These are phyloP conservation scores for Lates japonicus DNA, from an alignment of 2,797 vertebrate species.

Conservation along the genomic window DNA sequence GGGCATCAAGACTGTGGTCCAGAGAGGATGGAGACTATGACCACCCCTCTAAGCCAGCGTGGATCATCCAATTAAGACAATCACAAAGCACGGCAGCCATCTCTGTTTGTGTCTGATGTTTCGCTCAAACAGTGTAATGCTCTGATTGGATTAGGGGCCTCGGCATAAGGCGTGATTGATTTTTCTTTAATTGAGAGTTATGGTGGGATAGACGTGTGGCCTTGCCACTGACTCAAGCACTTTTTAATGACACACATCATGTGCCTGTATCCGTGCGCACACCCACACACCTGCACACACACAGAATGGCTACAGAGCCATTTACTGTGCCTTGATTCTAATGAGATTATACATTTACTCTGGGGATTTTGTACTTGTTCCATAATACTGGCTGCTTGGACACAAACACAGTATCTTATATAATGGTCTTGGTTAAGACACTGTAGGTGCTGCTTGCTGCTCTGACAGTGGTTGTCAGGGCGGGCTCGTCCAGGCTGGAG, in stretches of 20 bases:
- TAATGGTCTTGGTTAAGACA: slow-evolving; percentile 36
- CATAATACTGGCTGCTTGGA: slow-evolving; percentile 33
- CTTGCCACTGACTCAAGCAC: slow-evolving; percentile 13
- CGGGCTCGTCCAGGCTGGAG: slow-evolving; percentile 59
- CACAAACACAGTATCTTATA: slow-evolving; percentile 29
- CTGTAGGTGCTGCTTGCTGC: slow-evolving; percentile 40
- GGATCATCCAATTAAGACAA: slow-evolving; percentile 72
- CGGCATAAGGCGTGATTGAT: slow-evolving; percentile 52
- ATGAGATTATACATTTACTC: slow-evolving; percentile 28
- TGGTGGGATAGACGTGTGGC: slow-evolving; percentile 23
- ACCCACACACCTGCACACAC: slow-evolving; percentile 1
- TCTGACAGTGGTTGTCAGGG: slow-evolving; percentile 45
- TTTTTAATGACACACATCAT: slow-evolving; percentile 32
- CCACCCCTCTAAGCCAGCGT: slow-evolving; percentile 44
- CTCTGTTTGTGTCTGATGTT: slow-evolving; percentile 63
- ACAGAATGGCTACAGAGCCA: background rate
- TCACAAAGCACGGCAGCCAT: slow-evolving; percentile 52
- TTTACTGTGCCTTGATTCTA: slow-evolving; percentile 9
- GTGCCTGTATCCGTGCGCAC: slow-evolving; percentile 8
- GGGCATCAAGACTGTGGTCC: slow-evolving; percentile 3
- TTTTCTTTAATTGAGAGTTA: slow-evolving; percentile 61
- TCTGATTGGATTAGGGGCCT: slow-evolving; percentile 75
- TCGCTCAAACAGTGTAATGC: slow-evolving; percentile 54
- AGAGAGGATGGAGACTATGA: slow-evolving; percentile 22
- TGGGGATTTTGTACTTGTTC: slow-evolving; percentile 35